A percentile compares a stretch with the other conserved stretches of the same genome.
Evolutionary conservation across 2,888 invertebrate genomes (phyloP).

Genomic region (Heliconius cydno): DNA sequence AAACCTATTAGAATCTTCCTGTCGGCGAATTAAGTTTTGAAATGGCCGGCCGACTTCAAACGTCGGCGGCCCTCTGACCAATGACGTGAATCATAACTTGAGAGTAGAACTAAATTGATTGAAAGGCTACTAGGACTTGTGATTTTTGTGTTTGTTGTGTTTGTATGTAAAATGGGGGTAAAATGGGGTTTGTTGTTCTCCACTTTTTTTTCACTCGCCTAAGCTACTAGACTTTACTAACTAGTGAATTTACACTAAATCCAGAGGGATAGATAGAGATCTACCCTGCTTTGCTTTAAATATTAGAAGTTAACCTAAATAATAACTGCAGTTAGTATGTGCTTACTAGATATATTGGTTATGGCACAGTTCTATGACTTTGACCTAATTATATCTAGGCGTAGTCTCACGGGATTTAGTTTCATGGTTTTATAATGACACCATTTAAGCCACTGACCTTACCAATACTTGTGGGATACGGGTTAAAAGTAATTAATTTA

Average conservation of each 20-base stretch:
- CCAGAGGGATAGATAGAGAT: too few species aligned
- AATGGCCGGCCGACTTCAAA: constrained; percentile 68
- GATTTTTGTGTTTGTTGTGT: constrained; percentile 43
- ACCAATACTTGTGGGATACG: constrained; percentile 36
- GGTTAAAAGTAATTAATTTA: constrained; percentile 1
- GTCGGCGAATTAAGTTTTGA: constrained; percentile 67
- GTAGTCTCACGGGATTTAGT: constrained; percentile 65
- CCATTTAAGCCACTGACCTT: constrained; percentile 42
- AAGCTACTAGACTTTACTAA: too few species aligned
- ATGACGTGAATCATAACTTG: constrained; percentile 68
- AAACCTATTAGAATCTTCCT: constrained; percentile 79
- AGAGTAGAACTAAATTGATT: constrained; percentile 62
- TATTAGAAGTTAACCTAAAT: background rate
- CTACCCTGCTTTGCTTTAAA: background rate
- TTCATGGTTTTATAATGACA: constrained; percentile 61
- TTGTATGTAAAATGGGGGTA: background rate
- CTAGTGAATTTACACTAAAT: too few species aligned
- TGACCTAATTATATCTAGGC: constrained; percentile 63
- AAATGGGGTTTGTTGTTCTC: background rate
- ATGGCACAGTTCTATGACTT: constrained; percentile 56
- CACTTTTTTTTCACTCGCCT: too few species aligned
- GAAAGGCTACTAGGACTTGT: constrained; percentile 55
- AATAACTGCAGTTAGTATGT: background rate
- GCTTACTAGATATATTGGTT: constrained; percentile 28
- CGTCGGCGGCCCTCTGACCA: constrained; percentile 61